Evolutionary conservation across 2,113 vertebrate genomes (phyloP), one percentile per base, ranked within the genome.

Genomic region (Felis chaus): DNA sequence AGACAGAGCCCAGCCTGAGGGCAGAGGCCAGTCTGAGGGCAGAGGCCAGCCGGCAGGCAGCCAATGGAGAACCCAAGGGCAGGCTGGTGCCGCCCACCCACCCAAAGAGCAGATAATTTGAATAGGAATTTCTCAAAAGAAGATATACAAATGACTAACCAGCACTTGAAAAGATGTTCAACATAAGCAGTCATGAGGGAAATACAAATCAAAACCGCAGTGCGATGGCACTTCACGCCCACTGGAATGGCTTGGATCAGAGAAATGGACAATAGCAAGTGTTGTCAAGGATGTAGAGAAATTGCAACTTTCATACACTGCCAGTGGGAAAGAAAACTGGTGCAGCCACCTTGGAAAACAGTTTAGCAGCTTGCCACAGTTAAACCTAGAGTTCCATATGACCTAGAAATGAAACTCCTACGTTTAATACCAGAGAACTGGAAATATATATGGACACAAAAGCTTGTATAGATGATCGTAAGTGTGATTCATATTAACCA

Each of bases 1-100:
- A 39, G 45, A 45, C 45, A 45, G 45, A 45, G 45, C 45, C 45
- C 45, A 45, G 45, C 45, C 45, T 45, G 45, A 9, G 45, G 45
- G 45, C 45, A 45, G 45, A 45, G 45, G 45, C 45, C 45, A 45
- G 45, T 45, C 45, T 45, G 45, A 45, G 45, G 71, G 71, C 25
- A 39, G 21, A 73, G 11, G 71, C 36, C 5, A 1, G 18, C 5
- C 0, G 21, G 36, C 36, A 73, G 71, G 36, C 5, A 2, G 7
- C 29, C 41, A 78, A 27, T 31, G 27, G 2, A 15, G 14, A 78
- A 14, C 27, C 14, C 41, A 31, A 31, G 14, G 25, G 41, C 29
- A 14, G 14, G 3, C 25, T 76, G 41, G 25, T 14, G 25, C 25
- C 13, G 4, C 41, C 39, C 73, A 76, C 41, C 4, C 41, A 76